Evolutionary conservation across 2,113 vertebrate genomes (phyloP), one percentile per base, ranked within the genome.

Genomic region (Ellobius talpinus): DNA sequence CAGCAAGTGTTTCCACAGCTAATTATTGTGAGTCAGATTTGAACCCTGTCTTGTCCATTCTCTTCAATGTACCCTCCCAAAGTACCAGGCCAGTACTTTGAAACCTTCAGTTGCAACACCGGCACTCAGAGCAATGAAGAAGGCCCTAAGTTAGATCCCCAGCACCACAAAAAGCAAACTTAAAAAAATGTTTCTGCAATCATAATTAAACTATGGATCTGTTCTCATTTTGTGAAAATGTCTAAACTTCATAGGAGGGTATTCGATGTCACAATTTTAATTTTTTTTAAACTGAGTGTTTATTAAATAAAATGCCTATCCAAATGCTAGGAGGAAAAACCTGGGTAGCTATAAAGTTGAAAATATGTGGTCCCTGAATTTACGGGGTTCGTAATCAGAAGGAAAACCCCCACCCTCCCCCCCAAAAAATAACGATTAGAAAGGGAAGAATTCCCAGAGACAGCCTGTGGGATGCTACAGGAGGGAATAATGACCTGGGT

Each of bases 1-100:
- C 58, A 85, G 85, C n/a, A 78, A 92, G 55, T 66, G 17, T 68
- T 84, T 88, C 66, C 55, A 42, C 47, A 91, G 93, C 63, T 36
- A 82, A 91, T 45, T 29, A 23, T 42, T 26, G 45, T 13, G 7
- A 82, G 31, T 89, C 36, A 77, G 73, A 4, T 77, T 68, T 13
- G 78, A 76, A 45, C 70, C 94, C 33, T 91, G 1, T 31, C 68
- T 29, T 70, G 8, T 88, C 55, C 19, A 58, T 47, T 73, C n/a
- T 58, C 1, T 58, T 85, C 33, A n/a, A 88, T 65, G 63, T 21
- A 42, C 58, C 21, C 58, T 21, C 21, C 58, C 58, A 58, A 21
- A 58, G 58, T 58, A 21, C 19, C 19, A 36, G 89, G 50, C 63
- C 31, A 70, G 42, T 39, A n/a, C 55, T 82, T 68, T 91, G 76